A percentile compares a stretch with the other conserved stretches of the same genome.
These are phyloP conservation scores for Pelecanoides urinatrix DNA, from an alignment of 2,113 vertebrate genomes.

Conservation along the genomic window DNA sequence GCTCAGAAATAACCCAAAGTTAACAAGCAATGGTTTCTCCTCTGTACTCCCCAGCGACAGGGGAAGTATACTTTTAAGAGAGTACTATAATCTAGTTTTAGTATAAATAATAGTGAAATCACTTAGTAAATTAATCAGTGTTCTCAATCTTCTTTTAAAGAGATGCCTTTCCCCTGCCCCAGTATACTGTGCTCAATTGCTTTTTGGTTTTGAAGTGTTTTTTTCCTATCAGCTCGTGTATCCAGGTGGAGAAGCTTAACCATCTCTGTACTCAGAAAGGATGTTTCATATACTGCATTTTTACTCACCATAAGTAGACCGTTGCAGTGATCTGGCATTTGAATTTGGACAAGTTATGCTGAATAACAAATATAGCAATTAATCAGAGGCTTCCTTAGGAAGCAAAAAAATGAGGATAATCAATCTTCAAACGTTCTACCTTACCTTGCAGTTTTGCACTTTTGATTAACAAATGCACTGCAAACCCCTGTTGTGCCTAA, in stretches of 20 bases:
- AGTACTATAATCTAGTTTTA: not conserved
- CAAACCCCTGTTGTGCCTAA: not conserved
- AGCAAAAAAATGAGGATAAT: conserved; percentile 30
- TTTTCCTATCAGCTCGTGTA: not conserved
- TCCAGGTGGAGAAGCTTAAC: not conserved
- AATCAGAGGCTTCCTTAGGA: conserved; percentile 36
- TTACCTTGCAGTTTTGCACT: conserved; percentile 38
- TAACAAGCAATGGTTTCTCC: not conserved
- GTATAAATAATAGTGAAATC: not conserved
- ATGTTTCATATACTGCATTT: not conserved
- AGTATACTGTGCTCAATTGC: not conserved
- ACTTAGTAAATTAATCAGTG: not conserved
- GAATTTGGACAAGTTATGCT: conserved; percentile 13
- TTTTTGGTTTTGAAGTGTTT: not conserved
- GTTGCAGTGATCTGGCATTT: not conserved
- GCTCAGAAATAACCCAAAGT: not conserved
- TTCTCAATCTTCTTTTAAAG: not conserved
- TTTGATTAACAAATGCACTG: conserved; percentile 16
- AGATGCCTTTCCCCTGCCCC: not conserved
- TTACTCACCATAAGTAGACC: not conserved
- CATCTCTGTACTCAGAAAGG: not conserved
- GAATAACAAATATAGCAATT: conserved; percentile 35
- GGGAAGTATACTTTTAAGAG: not conserved
- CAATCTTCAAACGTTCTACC: conserved; percentile 5
- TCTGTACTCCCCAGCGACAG: not conserved